Base-by-base conservation (phyloP, 2,113 vertebrate genomes). In the Taurulus bubalis region DNA sequence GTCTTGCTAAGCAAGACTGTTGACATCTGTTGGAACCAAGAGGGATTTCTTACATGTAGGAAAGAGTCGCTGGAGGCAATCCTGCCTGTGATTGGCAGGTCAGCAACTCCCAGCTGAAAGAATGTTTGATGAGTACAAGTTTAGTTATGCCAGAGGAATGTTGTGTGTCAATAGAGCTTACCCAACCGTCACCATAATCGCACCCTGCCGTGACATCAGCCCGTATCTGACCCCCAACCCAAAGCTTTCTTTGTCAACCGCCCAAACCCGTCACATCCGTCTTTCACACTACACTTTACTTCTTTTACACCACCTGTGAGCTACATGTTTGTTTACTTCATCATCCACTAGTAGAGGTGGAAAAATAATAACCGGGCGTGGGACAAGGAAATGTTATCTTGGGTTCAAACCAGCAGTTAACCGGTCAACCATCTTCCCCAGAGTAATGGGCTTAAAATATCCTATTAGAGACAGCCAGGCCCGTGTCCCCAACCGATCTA, bases 381-480 rank as follows among this genome's bases (percentile, higher is more conserved):
- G 53, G 67, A 26, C 28, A 40, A 64, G 36, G 6, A 18, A 49
- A 16, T 63, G 7, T 51, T 40, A 14, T 8, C 56, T 71, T 76
- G 16, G 51, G 38, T 30, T 22, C 3, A 56, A 40, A 42, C 24
- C 22, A 74, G 49, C 55, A 79, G 51, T 80, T 70, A 77, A 70
- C 26, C 36, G 1, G 53, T 77, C 38, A 81, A 58, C 49, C 45
- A 62, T 24, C 69, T 80, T 70, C 72, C 42, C 45, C 51, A 67
- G 55, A 80, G 79, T 66, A 83, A 74, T 77, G 62, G 77, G 68
- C 83, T 79, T 55, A 82, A 84, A 89, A 80, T 86, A 84, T 66
- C 74, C 45, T 66, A 65, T 89, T 66, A 86, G 62, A 80, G 62
- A 64, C 77, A 32, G 55, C 55, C 7, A 51, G 66, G 47, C 72